These are phyloP conservation scores for Chaenocephalus aceratus DNA, from an alignment of 2,113 vertebrate genomes.

Conservation along the genomic window DNA sequence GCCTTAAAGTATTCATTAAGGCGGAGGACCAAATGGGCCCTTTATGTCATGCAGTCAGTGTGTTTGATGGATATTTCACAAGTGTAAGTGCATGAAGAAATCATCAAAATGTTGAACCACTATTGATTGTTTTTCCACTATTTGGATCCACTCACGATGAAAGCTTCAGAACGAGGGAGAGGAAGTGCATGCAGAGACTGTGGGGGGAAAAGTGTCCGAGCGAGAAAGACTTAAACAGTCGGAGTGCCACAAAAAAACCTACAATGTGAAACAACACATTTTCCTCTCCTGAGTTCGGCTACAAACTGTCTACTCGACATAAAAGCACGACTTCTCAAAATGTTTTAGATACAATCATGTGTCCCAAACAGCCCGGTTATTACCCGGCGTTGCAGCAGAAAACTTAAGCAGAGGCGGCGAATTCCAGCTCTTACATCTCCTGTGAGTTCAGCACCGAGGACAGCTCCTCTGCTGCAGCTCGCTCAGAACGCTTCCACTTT, in stretches of 20 bases:
- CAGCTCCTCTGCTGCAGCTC: constrained; percentile 52
- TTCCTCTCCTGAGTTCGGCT: constrained; percentile 26
- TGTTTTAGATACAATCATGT: constrained; percentile 41
- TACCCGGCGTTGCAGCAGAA: constrained; percentile 36
- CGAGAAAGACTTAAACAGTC: constrained; percentile 8
- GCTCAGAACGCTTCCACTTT: constrained; percentile 41
- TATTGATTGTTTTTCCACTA: constrained; percentile 29
- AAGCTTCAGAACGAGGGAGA: constrained; percentile 2
- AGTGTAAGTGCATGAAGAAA: constrained; percentile 8
- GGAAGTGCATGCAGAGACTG: neutral
- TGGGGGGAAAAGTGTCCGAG: neutral
- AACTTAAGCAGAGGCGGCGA: constrained; percentile 32
- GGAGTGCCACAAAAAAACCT: neutral
- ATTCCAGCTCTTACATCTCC: constrained; percentile 38
- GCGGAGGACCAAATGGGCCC: constrained; percentile 23
- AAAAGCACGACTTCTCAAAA: constrained; percentile 39
- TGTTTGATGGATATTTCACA: constrained; percentile 29
- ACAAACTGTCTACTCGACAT: constrained; percentile 44
- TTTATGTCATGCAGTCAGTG: constrained; percentile 40
- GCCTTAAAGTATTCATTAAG: constrained; percentile 51
- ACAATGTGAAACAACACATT: constrained; percentile 30
- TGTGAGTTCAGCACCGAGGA: constrained; percentile 68
- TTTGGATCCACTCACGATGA: neutral
- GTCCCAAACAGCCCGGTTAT: constrained; percentile 36
- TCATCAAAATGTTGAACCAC: constrained; percentile 37